Base-by-base conservation (phyloP, 2,888 invertebrate species). In the Conistra vaccinii region DNA sequence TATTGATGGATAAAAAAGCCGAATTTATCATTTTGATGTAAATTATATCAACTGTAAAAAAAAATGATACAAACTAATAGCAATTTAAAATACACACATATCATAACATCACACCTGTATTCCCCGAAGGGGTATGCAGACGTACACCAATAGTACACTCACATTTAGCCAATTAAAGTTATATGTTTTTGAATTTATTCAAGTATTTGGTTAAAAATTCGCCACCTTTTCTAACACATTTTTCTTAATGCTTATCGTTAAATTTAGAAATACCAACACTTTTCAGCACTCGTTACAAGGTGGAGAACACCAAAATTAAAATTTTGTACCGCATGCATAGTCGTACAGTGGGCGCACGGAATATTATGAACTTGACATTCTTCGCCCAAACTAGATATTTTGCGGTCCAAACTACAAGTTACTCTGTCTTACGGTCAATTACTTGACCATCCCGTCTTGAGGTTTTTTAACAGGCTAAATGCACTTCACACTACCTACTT, bases 221-320 rank as follows among this genome's bases (percentile, higher is more conserved):
- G 5, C 35, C 26, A 39, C 35, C 7, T 20, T 62, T 35, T 55
- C 26, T 39, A 26, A 53, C 17, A 71, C 20, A 26, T 57, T 51
- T 29, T 53, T 29, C 29, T 45, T 55, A 61, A 65, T 53, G 20
- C 12, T 57, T 29, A 55, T 23, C 35, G 10, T 69, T 58, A 63
- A 76, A 72, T 57, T 32, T 45, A 48, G 45, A 48, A 83, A 62
- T 61, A 35, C 57, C 29, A 81, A 76, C 63, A 65, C 48, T 57
- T 53, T 51, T 10, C n/a, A n/a, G 17, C 23, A 26, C 23, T 75
- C 42, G 26, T 65, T 60, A 60, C 26, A 65, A 58, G n/a, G 17
- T 42, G 32, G 26, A 65, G 32, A 60, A 60, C 26, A 66, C 23
- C 26, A 2, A 66, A 26, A 66, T 53, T 39, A 29, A 32, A 5